A percentile compares a stretch with the other conserved stretches of the same genome.
These are phyloP conservation scores for Salvator merianae DNA, from an alignment of 2,113 vertebrate species.

Conservation along the genomic window DNA sequence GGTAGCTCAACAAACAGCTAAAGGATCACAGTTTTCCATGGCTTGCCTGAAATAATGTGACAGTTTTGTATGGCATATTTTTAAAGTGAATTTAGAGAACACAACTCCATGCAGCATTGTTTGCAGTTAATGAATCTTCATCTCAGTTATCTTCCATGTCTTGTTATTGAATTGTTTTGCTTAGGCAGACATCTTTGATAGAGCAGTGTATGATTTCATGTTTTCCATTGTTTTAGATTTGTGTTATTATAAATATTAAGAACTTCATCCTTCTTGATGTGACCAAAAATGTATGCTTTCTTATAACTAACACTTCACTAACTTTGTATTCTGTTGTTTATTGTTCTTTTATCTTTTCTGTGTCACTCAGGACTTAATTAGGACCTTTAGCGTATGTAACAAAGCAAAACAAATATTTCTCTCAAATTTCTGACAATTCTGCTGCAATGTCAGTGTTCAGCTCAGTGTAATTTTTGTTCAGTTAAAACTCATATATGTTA, in stretches of 20 bases:
- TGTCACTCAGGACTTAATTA: neutral
- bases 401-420: neutral
- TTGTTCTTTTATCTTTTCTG: neutral
- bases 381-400: neutral
- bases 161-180: neutral
- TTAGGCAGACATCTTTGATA: neutral
- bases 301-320: neutral
- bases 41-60: neutral
- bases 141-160: too few species aligned
- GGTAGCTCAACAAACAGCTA: neutral
- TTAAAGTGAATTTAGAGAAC: neutral
- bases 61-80: neutral
- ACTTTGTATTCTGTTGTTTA: neutral
- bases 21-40: neutral
- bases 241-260: neutral
- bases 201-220: neutral
- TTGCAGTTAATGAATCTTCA: too few species aligned
- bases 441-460: neutral
- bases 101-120: neutral
- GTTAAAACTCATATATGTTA: neutral
- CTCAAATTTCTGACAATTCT: neutral
- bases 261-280: neutral
- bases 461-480: neutral
- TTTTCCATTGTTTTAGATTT: neutral
- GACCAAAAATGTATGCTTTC: neutral